Evolutionary conservation across 1,140 invertebrate species (phyloP), one percentile per base, ranked within the genome.

Genomic region (Sitophilus oryzae): DNA sequence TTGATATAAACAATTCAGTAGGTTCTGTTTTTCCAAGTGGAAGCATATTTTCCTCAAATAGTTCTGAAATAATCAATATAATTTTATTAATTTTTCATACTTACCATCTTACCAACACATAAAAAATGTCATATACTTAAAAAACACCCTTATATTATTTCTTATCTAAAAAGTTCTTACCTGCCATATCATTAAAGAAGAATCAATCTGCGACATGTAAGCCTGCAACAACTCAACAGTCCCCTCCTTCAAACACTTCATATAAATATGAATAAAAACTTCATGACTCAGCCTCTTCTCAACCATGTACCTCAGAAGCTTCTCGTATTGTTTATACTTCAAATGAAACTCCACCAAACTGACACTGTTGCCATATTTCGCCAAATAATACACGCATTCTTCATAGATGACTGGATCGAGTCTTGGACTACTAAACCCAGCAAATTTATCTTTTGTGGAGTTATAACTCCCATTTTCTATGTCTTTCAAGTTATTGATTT

Each of bases 341-440:
- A 88, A 73, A 48, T 84, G 82, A 63, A 88, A 89, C 38, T 80
- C 76, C 16, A 88, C 74, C n/a, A 85, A 79, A 3, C 81, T 80
- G 1, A 75, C 72, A 55, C 80, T 78, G 16, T 80, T 84, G 3
- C 85, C 87, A 65, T 88, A 89, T 44, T 77, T 82, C 0, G 75
- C 73, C 3, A 89, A 70, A 71, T 89, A 89, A 66, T 84, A 85
- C 0, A 86, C 63, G 59, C 83, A 86, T 66, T 88, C 85, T 42
- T 82, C 77, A 59, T 86, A 87, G 52, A 81, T 81, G 49, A 81
- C 74, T 0, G 76, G 73, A 38, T 80, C 58, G 4, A 66, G 41
- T 9, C 25, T 52, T 4, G 54, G 47, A 20, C 40, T 45, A 11
- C 25, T 38, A 30, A 11, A 22, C n/a, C 1, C 41, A 8, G 43